Evolutionary conservation across 2,888 invertebrate species (phyloP), one percentile per base, ranked within the genome.

Genomic region (Apamea sordens): DNA sequence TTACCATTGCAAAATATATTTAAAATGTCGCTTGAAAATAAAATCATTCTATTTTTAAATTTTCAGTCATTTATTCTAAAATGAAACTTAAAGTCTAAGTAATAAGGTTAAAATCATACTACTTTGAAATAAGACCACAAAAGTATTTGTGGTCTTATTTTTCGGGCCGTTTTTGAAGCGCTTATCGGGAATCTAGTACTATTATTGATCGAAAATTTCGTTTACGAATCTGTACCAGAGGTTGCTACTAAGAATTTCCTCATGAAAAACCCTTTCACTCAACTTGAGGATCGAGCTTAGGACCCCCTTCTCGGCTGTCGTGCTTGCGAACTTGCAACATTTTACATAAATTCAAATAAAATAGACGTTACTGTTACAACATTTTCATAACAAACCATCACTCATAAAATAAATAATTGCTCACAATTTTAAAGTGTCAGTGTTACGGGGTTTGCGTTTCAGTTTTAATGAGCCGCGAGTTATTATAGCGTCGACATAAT

Each of bases 381-480:
- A 87, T 85, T 86, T 75, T 76, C 82, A 80, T 78, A 88, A 83
- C 82, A 86, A 76, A 78, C 73, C 81, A 82, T 89, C 76, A 76
- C 65, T 89, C 90, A 81, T 85, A 85, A 82, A 85, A 85, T 89
- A 89, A 89, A 87, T 89, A 89, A 89, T 90, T 83, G 86, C 84
- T 59, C 47, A 84, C 84, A 82, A 89, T 89, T 89, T 89, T 89
- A 86, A 89, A 89, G 86, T 87, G 90, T 89, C 90, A 90, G 88
- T 90, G 80, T 77, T 78, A 80, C 86, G 75, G 80, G 89, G 86
- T 89, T 89, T 87, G 83, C 80, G 88, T 89, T 89, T 84, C 89
- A 90, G 84, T 90, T 89, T 89, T 89, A 89, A 90, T 89, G 89
- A 89, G 88, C 83, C 82, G 70, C 87, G 77, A 90, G 90, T 86